Percentiles rank a stretch among this genome's conserved stretches.
Evolutionary conservation across 2,113 vertebrate species (phyloP).

Genomic region (Merops nubicus): DNA sequence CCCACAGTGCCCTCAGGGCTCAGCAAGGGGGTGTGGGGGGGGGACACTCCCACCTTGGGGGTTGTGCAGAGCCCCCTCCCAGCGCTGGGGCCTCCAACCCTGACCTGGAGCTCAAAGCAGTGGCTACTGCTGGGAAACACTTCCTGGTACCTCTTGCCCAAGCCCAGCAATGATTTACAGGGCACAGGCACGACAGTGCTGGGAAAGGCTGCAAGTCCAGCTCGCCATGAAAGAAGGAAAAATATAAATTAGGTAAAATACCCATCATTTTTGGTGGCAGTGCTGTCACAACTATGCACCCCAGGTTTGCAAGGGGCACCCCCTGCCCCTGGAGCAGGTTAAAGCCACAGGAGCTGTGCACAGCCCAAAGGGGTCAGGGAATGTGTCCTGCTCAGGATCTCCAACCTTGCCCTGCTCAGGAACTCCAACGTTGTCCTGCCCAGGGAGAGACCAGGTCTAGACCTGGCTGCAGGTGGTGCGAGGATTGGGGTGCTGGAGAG

Average conservation of each 20-base stretch:
- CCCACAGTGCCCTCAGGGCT: not conserved
- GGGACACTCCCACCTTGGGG: too few species aligned
- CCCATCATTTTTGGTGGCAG: not conserved
- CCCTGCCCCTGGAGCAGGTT: not conserved
- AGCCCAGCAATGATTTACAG: not conserved
- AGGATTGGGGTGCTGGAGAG: not conserved
- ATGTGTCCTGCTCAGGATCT: fast-evolving
- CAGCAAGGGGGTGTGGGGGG: too few species aligned
- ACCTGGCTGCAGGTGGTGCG: not conserved
- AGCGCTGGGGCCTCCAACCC: not conserved
- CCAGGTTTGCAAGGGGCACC: fast-evolving
- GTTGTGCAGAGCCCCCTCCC: not conserved
- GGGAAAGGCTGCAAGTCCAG: not conserved
- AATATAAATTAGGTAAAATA: not conserved
- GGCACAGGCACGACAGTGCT: not conserved
- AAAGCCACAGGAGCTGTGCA: not conserved
- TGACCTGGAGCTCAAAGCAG: not conserved
- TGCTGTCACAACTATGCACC: fast-evolving
- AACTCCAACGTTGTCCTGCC: fast-evolving
- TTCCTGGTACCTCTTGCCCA: not conserved
- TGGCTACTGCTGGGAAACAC: not conserved
- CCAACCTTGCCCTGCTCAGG: fast-evolving
- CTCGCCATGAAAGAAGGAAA: not conserved
- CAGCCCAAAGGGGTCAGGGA: fast-evolving
- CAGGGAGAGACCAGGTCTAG: fast-evolving